A percentile compares a stretch with the other conserved stretches of the same genome.
Evolutionary conservation across 2,797 vertebrate genomes (phyloP).

Genomic region (Sebastes iracundus): DNA sequence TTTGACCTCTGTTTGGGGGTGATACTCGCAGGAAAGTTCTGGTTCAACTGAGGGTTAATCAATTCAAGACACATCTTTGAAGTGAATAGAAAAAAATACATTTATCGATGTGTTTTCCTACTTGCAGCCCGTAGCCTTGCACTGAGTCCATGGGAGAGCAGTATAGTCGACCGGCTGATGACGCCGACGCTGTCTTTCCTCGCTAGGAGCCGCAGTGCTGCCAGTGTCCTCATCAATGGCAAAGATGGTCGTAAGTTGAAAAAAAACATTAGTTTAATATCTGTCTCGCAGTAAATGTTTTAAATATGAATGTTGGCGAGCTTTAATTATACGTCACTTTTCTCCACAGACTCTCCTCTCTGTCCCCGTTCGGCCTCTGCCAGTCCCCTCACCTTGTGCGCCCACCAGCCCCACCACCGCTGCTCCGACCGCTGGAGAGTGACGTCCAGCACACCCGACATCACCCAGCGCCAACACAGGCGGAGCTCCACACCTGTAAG

Average conservation of each 20-base stretch:
- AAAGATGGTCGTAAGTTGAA: conserved; percentile 89
- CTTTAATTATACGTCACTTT: not conserved
- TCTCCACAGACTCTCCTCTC: conserved; percentile 82
- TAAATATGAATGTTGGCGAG: not conserved
- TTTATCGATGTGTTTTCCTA: not conserved
- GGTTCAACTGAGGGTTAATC: not conserved
- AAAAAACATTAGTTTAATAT: not conserved
- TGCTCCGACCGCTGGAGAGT: conserved; percentile 91
- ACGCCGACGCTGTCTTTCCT: conserved; percentile 96
- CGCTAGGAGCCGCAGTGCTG: conserved; percentile 94
- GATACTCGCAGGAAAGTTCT: not conserved
- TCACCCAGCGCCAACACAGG: conserved; percentile 82
- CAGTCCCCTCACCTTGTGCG: conserved; percentile 90
- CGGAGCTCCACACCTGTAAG: conserved; percentile 89
- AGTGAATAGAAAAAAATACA: not conserved
- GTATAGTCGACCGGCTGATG: conserved; percentile 97
- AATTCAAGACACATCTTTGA: not conserved
- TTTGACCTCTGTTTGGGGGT: not conserved
- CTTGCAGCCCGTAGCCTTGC: conserved; percentile 88
- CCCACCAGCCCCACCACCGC: conserved; percentile 88
- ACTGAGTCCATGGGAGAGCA: conserved; percentile 96
- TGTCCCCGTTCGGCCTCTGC: conserved; percentile 95
- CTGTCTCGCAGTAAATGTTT: rapidly evolving
- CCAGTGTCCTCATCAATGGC: conserved; percentile 88
- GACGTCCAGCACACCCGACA: conserved; percentile 87